phyloP scores from a whole-genome alignment of 2,113 vertebrate species.

The Elephantulus edwardii region DNA sequence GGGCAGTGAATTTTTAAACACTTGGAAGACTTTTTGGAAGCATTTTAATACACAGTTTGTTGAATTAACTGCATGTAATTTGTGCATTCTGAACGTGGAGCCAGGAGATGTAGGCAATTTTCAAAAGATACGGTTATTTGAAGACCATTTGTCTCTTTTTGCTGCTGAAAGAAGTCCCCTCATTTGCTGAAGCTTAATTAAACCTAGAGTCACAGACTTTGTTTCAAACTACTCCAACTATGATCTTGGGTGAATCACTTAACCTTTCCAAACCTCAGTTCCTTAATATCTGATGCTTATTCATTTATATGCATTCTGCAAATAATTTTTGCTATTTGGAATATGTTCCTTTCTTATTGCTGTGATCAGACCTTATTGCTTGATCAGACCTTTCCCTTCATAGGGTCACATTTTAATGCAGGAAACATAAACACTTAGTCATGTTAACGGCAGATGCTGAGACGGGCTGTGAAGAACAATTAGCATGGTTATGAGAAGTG shows the following conservation, averaged over 20 bases:
- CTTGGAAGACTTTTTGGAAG: too few species aligned
- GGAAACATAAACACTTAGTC: background rate
- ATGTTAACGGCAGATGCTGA: background rate
- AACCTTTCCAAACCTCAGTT: background rate
- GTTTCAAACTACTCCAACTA: background rate
- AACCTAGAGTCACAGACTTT: background rate
- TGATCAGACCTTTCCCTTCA: background rate
- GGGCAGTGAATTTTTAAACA: too few species aligned
- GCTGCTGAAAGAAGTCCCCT: background rate
- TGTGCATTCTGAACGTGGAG: background rate
- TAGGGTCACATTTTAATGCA: background rate
- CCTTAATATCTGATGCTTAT: background rate
- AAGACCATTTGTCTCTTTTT: background rate
- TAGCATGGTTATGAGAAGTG: too few species aligned
- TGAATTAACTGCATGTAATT: background rate
- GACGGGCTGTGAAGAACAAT: too few species aligned
- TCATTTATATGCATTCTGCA: background rate
- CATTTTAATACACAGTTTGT: background rate
- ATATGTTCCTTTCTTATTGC: too few species aligned
- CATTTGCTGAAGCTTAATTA: constrained; percentile 21
- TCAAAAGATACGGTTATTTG: background rate
- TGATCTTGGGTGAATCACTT: background rate
- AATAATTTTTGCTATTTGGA: background rate
- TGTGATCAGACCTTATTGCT: too few species aligned
- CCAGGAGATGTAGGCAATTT: background rate